These are phyloP conservation scores for Cossypha niveicapilla DNA, from an alignment of 2,797 vertebrate species.

Conservation along the genomic window DNA sequence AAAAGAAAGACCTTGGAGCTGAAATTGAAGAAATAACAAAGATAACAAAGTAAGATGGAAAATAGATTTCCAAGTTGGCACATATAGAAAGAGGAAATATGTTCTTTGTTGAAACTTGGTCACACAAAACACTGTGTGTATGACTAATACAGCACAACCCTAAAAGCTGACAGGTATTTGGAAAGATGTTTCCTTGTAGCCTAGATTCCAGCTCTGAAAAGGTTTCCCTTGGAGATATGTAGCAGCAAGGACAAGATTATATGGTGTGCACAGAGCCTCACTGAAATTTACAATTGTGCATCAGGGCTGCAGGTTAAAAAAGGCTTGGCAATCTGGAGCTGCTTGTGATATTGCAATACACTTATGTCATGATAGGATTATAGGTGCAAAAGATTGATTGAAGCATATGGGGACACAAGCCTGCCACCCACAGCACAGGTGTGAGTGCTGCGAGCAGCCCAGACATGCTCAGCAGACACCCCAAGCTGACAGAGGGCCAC, in stretches of 20 bases:
- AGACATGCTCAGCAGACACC: not conserved
- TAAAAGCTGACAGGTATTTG: not conserved
- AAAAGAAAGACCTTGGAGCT: not conserved
- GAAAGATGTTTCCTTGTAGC: not conserved
- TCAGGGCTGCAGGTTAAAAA: not conserved
- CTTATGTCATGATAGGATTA: not conserved
- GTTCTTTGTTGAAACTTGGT: not conserved
- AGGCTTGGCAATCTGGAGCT: not conserved
- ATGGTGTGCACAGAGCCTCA: not conserved
- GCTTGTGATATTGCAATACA: not conserved
- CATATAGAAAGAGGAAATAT: not conserved
- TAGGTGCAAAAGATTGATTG: not conserved
- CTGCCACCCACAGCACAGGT: not conserved
- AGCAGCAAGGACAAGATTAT: not conserved
- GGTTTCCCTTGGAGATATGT: accelerated
- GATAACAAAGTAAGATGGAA: not conserved
- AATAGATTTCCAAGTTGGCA: not conserved
- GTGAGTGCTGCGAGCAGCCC: not conserved
- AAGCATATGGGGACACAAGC: not conserved
- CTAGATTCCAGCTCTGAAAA: not conserved
- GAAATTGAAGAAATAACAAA: not conserved
- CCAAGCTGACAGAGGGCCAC: not conserved
- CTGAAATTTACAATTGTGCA: not conserved
- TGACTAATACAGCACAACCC: not conserved
- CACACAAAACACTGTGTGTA: not conserved